These are phyloP conservation scores for Stichopus chloronotus DNA, from an alignment of 35 echinoderm and acorn worm species.

Conservation along the genomic window DNA sequence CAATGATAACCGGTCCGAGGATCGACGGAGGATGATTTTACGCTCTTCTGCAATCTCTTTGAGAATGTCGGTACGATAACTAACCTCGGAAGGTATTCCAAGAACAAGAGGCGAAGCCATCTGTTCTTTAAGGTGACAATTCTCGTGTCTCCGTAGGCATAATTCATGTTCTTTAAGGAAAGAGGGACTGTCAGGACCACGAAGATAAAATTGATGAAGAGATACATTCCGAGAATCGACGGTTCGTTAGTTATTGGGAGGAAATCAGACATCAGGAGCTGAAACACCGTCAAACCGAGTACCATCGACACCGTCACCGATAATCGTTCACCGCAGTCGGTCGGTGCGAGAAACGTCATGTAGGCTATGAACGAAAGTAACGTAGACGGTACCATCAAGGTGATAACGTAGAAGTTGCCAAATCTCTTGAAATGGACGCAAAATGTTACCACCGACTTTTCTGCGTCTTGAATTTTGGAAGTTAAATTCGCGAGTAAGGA, in stretches of 20 bases:
- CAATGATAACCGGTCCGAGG: background rate
- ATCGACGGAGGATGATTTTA: no score
- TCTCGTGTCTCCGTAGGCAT: background rate
- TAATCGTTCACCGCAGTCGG: slow-evolving; percentile 50
- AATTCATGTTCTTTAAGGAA: slow-evolving; percentile 32
- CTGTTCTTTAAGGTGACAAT: background rate
- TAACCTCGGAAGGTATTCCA: background rate
- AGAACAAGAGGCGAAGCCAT: background rate
- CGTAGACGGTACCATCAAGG: slow-evolving; percentile 22
- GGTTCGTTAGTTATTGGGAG: slow-evolving; percentile 17
- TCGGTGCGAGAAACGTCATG: slow-evolving; percentile 29
- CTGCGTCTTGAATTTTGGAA: background rate
- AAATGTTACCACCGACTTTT: background rate
- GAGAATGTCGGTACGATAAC: background rate
- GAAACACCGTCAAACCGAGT: slow-evolving; percentile 54
- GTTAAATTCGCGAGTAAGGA: background rate
- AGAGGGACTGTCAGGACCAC: background rate
- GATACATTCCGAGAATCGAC: background rate
- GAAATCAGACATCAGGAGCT: slow-evolving; percentile 36
- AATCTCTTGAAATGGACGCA: slow-evolving; percentile 6
- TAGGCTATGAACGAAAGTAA: background rate
- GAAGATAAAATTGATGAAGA: slow-evolving; percentile 4
- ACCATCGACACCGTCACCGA: slow-evolving; percentile 40
- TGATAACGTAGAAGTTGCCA: slow-evolving; percentile 21
- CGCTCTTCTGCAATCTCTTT: background rate